phyloP scores from a whole-genome alignment of 2,113 vertebrate species.

The Chroicocephalus ridibundus region DNA sequence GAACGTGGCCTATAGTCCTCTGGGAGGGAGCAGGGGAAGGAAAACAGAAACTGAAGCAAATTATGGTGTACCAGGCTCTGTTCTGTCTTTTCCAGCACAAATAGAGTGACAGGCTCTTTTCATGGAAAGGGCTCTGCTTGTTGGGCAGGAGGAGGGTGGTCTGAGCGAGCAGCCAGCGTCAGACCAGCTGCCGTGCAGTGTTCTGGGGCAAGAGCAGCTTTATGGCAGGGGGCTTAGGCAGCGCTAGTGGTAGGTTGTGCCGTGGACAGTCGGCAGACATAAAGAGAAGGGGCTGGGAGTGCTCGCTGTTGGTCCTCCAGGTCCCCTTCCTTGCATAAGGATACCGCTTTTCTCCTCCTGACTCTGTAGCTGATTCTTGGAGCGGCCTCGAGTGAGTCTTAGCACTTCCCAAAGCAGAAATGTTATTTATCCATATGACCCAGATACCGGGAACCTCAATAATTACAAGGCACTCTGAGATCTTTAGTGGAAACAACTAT shows the following conservation, averaged over 20 bases:
- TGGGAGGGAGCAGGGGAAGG: not conserved
- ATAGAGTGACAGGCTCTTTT: not conserved
- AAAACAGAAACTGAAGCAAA: not conserved
- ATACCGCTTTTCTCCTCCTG: not conserved
- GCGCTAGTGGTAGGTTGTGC: not conserved
- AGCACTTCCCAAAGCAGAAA: not conserved
- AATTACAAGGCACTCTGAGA: not conserved
- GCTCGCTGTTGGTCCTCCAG: not conserved
- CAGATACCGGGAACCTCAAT: not conserved
- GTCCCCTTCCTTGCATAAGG: not conserved
- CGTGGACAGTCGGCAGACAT: not conserved
- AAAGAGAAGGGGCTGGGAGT: not conserved
- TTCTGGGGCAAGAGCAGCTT: not conserved
- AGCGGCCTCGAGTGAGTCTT: not conserved
- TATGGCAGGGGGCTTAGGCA: not conserved
- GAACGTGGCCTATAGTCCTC: not conserved
- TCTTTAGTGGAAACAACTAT: conserved; percentile 1
- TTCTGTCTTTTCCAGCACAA: not conserved
- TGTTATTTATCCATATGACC: not conserved
- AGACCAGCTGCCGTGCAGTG: not conserved
- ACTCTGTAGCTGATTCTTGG: not conserved
- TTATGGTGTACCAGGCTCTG: not conserved
- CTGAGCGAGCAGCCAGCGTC: not conserved
- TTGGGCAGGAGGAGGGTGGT: not conserved
- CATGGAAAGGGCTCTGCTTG: not conserved